Evolutionary conservation across 1,140 invertebrate genomes (phyloP).

Genomic region (Teleogryllus occipitalis): DNA sequence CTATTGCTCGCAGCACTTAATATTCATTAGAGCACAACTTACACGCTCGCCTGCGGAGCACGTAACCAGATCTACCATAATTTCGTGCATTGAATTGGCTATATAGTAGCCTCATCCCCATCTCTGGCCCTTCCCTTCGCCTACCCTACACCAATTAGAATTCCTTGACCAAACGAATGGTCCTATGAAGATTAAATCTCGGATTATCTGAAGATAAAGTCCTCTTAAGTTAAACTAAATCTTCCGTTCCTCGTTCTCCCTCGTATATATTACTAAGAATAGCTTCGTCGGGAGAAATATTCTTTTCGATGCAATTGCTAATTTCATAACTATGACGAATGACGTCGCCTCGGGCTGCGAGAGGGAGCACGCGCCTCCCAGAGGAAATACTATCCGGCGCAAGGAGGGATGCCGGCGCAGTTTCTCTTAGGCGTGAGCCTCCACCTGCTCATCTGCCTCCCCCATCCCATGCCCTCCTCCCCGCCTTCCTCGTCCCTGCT

Average conservation of each 20-base stretch:
- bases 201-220: slow-evolving; percentile 5
- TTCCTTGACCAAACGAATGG: slow-evolving; percentile 3
- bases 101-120: slow-evolving; percentile 1
- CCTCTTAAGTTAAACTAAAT: slow-evolving; percentile 5
- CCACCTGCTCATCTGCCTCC: not conserved
- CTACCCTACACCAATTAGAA: not conserved
- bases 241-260: not conserved
- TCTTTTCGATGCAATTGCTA: not conserved
- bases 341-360: not conserved
- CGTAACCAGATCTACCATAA: slow-evolving; percentile 4
- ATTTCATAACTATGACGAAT: not conserved
- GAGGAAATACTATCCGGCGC: not conserved
- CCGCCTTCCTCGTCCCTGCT: not conserved
- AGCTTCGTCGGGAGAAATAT: not conserved
- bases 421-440: not conserved
- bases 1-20: slow-evolving; percentile 1
- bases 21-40: not conserved
- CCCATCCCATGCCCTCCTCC: too few relatives aligned
- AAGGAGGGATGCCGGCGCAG: not conserved
- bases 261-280: not conserved
- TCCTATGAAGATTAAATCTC: slow-evolving; percentile 5
- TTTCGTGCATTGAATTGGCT: slow-evolving; percentile 1
- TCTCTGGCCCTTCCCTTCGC: not conserved
- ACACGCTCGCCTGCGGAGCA: not conserved
- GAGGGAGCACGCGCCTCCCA: not conserved